Evolutionary conservation across 2,888 invertebrate genomes (phyloP), one percentile per base, ranked within the genome.

Genomic region (Lamellibrachia columna): DNA sequence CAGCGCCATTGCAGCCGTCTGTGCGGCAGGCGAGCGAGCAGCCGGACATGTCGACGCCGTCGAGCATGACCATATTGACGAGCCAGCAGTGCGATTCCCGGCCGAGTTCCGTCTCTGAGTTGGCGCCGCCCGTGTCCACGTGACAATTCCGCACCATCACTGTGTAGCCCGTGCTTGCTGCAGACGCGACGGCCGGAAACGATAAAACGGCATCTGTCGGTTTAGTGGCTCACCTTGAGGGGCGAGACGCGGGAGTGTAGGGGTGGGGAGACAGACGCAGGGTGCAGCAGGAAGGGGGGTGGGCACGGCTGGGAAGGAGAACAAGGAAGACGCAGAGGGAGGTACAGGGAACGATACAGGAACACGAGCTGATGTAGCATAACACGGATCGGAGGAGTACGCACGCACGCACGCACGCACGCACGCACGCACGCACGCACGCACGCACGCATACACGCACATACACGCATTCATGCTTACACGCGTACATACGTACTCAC

Each of bases 71-170:
- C 90, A 92, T 92, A 28, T 92, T 58, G 40, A 92, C 52, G 93
- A 93, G 91, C 93, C 93, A 93, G 92, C 94, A 94, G 91, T 94
- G 93, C 40, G 92, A 93, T 52, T 93, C 93, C 11, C 93, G 91
- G 92, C 99, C 98, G 94, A 99, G 98, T 97, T 99, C 99, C 0
- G 99, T 99, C 96, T 99, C 99, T 0, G 98, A 98, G 92, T 99
- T 99, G 92, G 98, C 97, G 0, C 98, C 98, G 3, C 99, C 99
- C 94, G 98, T 98, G 97, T 99, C 99, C 95, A 99, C 97, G 0
- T 99, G 99, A 97, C 99, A 99, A 92, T 98, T 98, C 53, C 99
- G 97, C 53, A 99, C 98, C 7, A 98, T 98, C 95, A 99, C 98
- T 0, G 97, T 97, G 95, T 98, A 94, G 15, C 52, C 92, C 22